A percentile compares a stretch with the other conserved stretches of the same genome.
Evolutionary conservation across 2,113 vertebrate genomes (phyloP).

Genomic region (Bubo bubo): DNA sequence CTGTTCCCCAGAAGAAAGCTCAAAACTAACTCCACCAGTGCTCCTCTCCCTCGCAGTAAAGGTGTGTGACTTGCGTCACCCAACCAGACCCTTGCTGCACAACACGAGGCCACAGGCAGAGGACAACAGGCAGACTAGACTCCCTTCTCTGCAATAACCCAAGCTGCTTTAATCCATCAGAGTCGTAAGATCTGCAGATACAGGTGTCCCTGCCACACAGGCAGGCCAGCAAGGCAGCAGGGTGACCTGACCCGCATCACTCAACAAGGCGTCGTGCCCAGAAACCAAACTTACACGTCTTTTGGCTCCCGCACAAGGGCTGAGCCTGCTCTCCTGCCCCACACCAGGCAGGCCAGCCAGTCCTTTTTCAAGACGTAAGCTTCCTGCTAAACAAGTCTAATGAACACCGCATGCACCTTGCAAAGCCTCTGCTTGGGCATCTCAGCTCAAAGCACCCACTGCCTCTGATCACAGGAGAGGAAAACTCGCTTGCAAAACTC

Average conservation of each 20-base stretch:
- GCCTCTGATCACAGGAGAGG: neutral
- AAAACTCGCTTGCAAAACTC: neutral
- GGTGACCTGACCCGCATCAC: neutral
- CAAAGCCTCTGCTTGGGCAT: neutral
- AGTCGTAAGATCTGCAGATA: neutral
- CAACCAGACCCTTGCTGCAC: neutral
- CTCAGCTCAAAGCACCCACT: neutral
- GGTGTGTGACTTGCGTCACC: fast-evolving
- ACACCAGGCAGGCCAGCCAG: neutral
- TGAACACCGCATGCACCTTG: fast-evolving
- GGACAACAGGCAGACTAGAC: neutral
- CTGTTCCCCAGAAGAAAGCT: neutral
- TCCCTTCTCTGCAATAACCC: neutral
- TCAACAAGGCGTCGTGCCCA: neutral
- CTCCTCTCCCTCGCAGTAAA: neutral
- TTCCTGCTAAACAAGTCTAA: conserved; percentile 54
- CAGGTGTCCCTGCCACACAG: neutral
- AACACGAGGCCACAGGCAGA: neutral
- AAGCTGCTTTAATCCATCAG: neutral
- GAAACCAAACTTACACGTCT: conserved; percentile 3
- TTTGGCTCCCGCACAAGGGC: neutral
- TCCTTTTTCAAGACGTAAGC: fast-evolving
- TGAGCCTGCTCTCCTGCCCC: neutral
- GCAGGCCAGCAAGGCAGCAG: neutral
- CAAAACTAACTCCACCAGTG: neutral